These are phyloP conservation scores for Phyllotreta cruciferae DNA, from an alignment of 2,888 invertebrate genomes.

Conservation along the genomic window DNA sequence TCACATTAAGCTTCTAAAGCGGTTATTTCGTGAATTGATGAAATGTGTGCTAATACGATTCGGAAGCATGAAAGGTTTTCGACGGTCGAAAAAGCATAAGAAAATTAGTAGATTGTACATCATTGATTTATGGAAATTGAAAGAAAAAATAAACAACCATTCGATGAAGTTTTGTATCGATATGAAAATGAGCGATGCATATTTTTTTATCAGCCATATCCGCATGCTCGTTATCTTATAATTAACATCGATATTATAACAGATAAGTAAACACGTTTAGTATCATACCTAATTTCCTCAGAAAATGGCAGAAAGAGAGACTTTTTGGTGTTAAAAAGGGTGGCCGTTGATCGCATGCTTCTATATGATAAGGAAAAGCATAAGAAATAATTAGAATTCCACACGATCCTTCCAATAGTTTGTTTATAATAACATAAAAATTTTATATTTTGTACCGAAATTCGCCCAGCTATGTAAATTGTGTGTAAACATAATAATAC, in stretches of 20 bases:
- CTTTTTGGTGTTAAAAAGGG: constrained; percentile 53
- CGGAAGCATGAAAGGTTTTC: neutral
- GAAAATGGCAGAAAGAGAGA: constrained; percentile 54
- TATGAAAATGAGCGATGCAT: neutral
- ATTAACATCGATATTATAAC: constrained; percentile 20
- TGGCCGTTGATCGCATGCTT: constrained; percentile 53
- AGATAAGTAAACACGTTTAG: constrained; percentile 34
- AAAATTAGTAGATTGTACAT: too few relatives aligned
- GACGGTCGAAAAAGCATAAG: neutral
- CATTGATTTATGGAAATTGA: too few relatives aligned
- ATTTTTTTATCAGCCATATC: neutral
- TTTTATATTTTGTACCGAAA: too few relatives aligned
- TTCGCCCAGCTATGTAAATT: too few relatives aligned
- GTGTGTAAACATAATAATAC: too few relatives aligned
- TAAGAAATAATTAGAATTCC: constrained; percentile 31
- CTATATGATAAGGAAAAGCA: constrained; percentile 38
- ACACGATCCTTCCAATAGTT: neutral
- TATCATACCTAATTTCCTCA: constrained; percentile 54
- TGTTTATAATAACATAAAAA: too few relatives aligned
- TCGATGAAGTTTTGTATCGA: neutral
- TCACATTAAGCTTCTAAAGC: constrained; percentile 9
- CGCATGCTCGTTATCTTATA: neutral
- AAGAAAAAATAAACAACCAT: too few relatives aligned
- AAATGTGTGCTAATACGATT: neutral
- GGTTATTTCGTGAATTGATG: neutral